Evolutionary conservation across 2,797 vertebrate species (phyloP).

Genomic region (Mergus octosetaceus): DNA sequence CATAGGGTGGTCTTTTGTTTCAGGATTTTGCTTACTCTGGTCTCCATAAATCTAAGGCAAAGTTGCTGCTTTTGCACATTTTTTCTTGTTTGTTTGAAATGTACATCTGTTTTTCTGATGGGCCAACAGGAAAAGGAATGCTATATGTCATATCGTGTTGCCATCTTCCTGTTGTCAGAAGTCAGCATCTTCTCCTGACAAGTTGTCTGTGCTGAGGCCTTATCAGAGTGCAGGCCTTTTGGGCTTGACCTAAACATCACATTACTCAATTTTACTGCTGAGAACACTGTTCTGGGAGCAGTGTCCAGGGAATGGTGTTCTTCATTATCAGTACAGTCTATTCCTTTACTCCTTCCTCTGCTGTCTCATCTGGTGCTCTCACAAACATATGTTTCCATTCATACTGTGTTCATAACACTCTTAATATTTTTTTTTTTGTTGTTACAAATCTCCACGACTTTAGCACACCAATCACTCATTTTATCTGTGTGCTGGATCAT

Average conservation of each 20-base stretch:
- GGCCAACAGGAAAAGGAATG: not conserved
- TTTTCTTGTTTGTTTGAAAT: not conserved
- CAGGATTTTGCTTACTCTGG: not conserved
- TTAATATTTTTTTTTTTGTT: not conserved
- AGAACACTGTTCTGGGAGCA: not conserved
- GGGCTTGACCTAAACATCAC: not conserved
- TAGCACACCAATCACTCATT: slow-evolving; percentile 1
- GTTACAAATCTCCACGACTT: not conserved
- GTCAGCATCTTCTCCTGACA: not conserved
- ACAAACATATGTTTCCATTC: not conserved
- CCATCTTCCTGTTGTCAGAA: not conserved
- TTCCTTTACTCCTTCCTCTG: not conserved
- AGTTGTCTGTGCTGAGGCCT: not conserved
- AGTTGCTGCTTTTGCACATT: not conserved
- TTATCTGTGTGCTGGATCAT: not conserved
- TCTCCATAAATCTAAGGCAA: not conserved
- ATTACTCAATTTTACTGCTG: not conserved
- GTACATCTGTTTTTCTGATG: not conserved
- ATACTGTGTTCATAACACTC: not conserved
- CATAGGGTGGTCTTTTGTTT: not conserved
- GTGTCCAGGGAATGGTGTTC: not conserved
- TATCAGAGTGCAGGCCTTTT: not conserved
- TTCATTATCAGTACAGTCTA: not conserved
- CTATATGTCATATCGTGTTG: not conserved
- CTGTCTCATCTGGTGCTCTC: not conserved